Percentiles rank a stretch among this genome's conserved stretches.
These are phyloP conservation scores for Drosophila yakuba DNA, from an alignment of 1,140 invertebrate species.

Conservation along the genomic window DNA sequence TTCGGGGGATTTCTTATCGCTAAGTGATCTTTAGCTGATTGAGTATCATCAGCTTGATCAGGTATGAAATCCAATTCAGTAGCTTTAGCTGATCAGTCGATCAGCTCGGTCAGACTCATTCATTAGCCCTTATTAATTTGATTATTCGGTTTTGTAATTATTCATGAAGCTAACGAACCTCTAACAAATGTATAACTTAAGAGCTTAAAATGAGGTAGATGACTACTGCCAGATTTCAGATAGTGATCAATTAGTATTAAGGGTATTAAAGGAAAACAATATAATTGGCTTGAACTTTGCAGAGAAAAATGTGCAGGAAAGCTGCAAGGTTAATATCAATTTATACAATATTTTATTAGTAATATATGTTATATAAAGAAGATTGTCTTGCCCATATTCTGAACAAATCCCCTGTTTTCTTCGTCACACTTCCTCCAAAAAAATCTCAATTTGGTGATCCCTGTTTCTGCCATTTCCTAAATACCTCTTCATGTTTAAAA, in stretches of 20 bases:
- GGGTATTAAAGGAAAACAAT: not conserved
- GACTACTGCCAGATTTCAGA: slow-evolving; percentile 1
- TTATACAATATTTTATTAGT: too few relatives aligned
- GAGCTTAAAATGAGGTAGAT: slow-evolving; percentile 1
- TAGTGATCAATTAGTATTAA: not conserved
- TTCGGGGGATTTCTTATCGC: slow-evolving; percentile 12
- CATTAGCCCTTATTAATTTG: slow-evolving; percentile 35
- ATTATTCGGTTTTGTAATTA: slow-evolving; percentile 27
- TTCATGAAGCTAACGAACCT: slow-evolving; percentile 23
- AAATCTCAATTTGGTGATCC: not conserved
- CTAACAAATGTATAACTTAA: slow-evolving; percentile 21
- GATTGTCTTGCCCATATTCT: not conserved
- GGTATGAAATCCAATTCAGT: slow-evolving; percentile 25
- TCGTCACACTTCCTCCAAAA: not conserved
- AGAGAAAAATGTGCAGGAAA: not conserved
- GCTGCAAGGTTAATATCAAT: too few relatives aligned
- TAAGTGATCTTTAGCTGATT: slow-evolving; percentile 11
- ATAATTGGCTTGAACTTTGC: not conserved
- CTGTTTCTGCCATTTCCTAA: slow-evolving; percentile 17
- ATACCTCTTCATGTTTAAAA: slow-evolving; percentile 1
- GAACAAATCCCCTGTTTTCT: too few relatives aligned
- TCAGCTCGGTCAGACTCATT: slow-evolving; percentile 16
- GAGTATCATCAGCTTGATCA: slow-evolving; percentile 18
- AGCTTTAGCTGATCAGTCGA: slow-evolving; percentile 4
- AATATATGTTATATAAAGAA: too few relatives aligned